Base-by-base conservation (phyloP, 64 coral and sea anemone genomes). In the Catalaphyllia jardinei region DNA sequence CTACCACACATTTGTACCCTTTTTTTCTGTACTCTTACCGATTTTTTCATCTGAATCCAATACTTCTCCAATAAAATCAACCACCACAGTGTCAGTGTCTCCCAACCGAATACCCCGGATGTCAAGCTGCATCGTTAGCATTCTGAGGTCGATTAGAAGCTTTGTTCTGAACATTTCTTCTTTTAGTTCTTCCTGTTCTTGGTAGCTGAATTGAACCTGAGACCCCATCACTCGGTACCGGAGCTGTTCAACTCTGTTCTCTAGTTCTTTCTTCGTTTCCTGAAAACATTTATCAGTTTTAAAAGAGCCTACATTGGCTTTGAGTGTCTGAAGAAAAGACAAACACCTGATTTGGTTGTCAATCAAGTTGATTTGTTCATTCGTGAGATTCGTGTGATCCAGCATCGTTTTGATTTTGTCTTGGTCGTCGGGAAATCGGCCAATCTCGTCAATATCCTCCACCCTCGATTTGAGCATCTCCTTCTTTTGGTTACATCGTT, bases 311-410 rank as follows among this genome's bases (percentile, higher is more conserved):
- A 46, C 88, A 19, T 80, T 86, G 0, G 19, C 20, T 10, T 88
- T 79, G n/a, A 93, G 19, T 14, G 64, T 31, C 83, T 55, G 75
- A 31, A 87, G 62, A 18, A 87, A 74, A 28, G 33, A 13, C 78
- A 92, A 62, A 49, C 91, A 84, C 62, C 17, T 91, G 38, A 88
- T 77, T 74, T 92, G 84, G 52, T 95, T 95, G 57, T 88, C 59
- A 55, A 10, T 49, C 76, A 91, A 46, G 61, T 91, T 88, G 2
- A 90, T 29, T 77, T 80, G 73, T 50, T 87, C 89, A 75, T 39
- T 33, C 0, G 92, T 82, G 8, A 86, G 71, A 42, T 35, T 67
- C 33, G 27, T 24, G 1, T 33, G 18, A 1, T 64, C 19, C 19
- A 91, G 63, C 30, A 29, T 60, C 76, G 29, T 67, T 0, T 0